Evolutionary conservation across 92 coral and sea anemone genomes (phyloP).

Genomic region (Metridium senile): DNA sequence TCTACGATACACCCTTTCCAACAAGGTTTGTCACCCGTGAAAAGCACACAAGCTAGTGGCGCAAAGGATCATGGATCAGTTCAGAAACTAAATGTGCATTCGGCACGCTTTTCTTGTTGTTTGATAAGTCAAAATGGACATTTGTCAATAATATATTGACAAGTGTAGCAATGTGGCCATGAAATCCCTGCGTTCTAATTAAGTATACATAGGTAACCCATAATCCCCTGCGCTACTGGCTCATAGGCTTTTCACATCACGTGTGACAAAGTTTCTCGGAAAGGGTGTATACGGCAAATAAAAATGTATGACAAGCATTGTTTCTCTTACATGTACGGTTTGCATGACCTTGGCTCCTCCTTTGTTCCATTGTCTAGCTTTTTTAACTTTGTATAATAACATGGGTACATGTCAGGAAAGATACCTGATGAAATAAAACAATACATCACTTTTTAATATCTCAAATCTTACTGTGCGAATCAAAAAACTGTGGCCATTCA

Average conservation of each 20-base stretch:
- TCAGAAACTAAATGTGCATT: too few species aligned
- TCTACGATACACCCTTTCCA: too few species aligned
- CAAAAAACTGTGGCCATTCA: background rate
- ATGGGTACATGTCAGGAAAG: background rate
- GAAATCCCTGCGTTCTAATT: too few species aligned
- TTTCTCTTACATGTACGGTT: slow-evolving; percentile 13
- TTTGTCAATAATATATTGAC: too few species aligned
- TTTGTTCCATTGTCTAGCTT: background rate
- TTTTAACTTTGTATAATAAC: slow-evolving; percentile 15
- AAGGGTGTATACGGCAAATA: background rate
- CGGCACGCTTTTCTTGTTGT: too few species aligned
- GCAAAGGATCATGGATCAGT: too few species aligned
- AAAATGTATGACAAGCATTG: background rate
- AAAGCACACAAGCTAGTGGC: too few species aligned
- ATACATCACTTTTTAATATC: background rate
- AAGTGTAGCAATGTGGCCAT: too few species aligned
- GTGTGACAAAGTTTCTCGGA: background rate
- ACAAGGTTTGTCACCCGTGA: too few species aligned
- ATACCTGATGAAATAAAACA: background rate
- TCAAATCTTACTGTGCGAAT: background rate
- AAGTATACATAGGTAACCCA: too few species aligned
- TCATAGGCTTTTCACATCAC: background rate
- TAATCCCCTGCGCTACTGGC: too few species aligned
- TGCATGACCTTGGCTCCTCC: slow-evolving; percentile 2
- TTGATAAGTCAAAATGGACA: too few species aligned